These are phyloP conservation scores for Elachura formosa DNA, from an alignment of 2,113 vertebrate species.

Conservation along the genomic window DNA sequence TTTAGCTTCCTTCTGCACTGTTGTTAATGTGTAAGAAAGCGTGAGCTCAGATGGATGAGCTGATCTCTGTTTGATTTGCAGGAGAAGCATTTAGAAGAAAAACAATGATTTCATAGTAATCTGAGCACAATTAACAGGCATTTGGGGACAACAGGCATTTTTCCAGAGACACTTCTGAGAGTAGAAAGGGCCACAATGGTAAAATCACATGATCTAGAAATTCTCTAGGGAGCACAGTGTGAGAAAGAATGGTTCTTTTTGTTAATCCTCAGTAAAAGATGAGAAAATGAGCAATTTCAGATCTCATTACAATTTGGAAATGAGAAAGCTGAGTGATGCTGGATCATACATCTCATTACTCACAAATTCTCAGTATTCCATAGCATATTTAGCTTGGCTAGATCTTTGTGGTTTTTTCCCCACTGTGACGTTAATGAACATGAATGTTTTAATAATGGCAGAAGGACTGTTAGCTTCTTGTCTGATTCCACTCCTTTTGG, in stretches of 20 bases:
- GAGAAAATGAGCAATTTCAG: not conserved
- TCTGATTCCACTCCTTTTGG: not conserved
- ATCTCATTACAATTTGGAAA: conserved; percentile 6
- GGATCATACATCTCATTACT: conserved; percentile 19
- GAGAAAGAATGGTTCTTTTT: not conserved
- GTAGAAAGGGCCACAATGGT: not conserved
- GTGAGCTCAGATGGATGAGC: not conserved
- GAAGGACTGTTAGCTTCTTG: not conserved
- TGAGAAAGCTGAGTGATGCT: conserved; percentile 18
- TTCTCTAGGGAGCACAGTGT: not conserved
- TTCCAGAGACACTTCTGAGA: not conserved
- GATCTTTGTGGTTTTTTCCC: not conserved
- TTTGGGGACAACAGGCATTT: not conserved
- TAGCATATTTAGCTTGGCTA: not conserved
- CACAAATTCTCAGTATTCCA: not conserved
- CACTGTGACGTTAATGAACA: not conserved
- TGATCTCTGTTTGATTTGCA: conserved; percentile 4
- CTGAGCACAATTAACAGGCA: conserved; percentile 25
- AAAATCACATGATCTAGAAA: not conserved
- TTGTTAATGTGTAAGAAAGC: conserved; percentile 32
- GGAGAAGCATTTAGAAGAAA: not conserved
- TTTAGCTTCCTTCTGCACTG: conserved; percentile 10
- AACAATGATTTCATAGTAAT: conserved; percentile 43
- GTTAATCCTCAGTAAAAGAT: not conserved
- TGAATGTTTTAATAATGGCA: not conserved